Percentiles rank a stretch among this genome's conserved stretches.
These are phyloP conservation scores for Pentamera pediparva DNA, from an alignment of 53 echinoderm and acorn worm species.

Conservation along the genomic window DNA sequence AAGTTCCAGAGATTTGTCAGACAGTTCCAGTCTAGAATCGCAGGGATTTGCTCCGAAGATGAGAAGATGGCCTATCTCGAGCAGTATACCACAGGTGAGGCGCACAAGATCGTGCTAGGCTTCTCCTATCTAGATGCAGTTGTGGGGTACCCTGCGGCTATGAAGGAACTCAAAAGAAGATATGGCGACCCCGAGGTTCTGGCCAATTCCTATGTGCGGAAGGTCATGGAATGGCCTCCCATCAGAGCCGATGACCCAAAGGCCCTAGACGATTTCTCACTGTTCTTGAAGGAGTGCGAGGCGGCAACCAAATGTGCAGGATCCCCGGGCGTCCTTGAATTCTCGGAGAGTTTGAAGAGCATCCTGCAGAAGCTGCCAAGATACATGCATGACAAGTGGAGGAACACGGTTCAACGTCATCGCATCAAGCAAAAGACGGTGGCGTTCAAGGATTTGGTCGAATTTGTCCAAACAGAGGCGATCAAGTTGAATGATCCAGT, in stretches of 20 bases:
- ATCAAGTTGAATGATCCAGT: constrained; percentile 45
- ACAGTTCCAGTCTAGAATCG: constrained; percentile 45
- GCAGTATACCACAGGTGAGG: constrained; percentile 34
- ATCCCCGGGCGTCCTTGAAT: constrained; percentile 37
- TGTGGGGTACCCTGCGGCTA: constrained; percentile 46
- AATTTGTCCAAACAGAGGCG: constrained; percentile 37
- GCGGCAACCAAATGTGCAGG: constrained; percentile 45
- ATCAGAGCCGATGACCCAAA: constrained; percentile 48
- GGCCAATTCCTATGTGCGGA: constrained; percentile 41
- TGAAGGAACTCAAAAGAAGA: constrained; percentile 36
- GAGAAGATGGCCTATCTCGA: constrained; percentile 35
- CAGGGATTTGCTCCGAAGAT: constrained; percentile 24
- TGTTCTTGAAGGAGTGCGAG: constrained; percentile 51
- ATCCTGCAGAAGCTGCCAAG: constrained; percentile 50
- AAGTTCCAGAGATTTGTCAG: constrained; percentile 43
- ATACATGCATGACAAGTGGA: constrained; percentile 51
- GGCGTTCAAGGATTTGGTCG: constrained; percentile 39
- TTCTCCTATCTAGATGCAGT: constrained; percentile 40
- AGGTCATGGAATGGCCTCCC: constrained; percentile 31
- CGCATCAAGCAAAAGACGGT: constrained; percentile 22
- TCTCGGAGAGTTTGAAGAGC: constrained; percentile 39
- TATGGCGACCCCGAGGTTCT: constrained; percentile 48
- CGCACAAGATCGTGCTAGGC: constrained; percentile 36
- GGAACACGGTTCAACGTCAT: constrained; percentile 35
- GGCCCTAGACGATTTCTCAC: constrained; percentile 46